A percentile compares a stretch with the other conserved stretches of the same genome.
phyloP scores from a whole-genome alignment of 2,113 vertebrate genomes.

The Gyps fulvus region DNA sequence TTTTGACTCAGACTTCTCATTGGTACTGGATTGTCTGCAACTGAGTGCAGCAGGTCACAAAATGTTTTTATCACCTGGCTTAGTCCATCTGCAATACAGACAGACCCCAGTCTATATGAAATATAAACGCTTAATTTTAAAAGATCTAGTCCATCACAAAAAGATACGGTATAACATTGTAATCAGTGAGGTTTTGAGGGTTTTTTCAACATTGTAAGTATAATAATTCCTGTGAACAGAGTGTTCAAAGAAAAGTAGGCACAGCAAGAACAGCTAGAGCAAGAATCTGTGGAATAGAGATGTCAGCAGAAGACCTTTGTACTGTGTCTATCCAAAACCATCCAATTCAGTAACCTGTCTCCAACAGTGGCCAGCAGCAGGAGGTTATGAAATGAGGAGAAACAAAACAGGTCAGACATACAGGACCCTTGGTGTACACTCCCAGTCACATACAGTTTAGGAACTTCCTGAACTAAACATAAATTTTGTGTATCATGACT shows the following conservation, averaged over 20 bases:
- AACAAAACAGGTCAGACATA: not conserved
- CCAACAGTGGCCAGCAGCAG: not conserved
- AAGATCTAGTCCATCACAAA: not conserved
- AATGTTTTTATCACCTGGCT: not conserved
- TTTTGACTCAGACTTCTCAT: not conserved
- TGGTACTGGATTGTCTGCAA: not conserved
- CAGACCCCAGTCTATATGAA: not conserved
- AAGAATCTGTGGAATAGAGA: not conserved
- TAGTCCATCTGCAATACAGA: not conserved
- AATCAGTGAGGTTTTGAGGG: not conserved
- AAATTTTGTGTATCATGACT: not conserved
- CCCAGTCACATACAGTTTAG: not conserved
- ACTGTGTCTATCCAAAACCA: not conserved
- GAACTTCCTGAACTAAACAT: not conserved
- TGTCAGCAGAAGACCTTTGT: not conserved
- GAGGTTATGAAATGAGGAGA: not conserved
- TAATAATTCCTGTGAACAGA: not conserved
- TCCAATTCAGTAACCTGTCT: not conserved
- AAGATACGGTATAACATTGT: accelerated
- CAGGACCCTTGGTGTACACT: not conserved
- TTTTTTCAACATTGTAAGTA: not conserved
- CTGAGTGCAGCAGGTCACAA: not conserved
- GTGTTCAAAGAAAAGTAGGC: not conserved
- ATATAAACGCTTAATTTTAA: not conserved
- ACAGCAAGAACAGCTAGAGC: not conserved